Evolutionary conservation across 2,888 invertebrate genomes (phyloP), one percentile per base, ranked within the genome.

Genomic region (Drosophila paramelanica): DNA sequence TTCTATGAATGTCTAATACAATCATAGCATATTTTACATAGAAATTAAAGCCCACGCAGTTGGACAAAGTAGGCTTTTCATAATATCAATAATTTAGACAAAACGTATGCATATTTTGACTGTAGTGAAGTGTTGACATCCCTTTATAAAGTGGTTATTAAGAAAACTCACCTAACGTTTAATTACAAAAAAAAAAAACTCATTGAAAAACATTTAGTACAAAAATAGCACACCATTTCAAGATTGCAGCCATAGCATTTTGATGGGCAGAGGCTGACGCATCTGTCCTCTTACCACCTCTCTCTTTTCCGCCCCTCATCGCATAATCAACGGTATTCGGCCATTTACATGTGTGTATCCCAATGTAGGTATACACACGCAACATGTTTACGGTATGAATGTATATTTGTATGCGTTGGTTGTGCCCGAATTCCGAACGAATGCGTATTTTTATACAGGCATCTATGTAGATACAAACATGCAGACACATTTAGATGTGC

Each of bases 151-250:
- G 14, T 39, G 17, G 4, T 17, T 4, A 17, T 8, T 41, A 4
- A 41, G 3, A 10, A 10, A 17, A 17, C 4, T 8, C 23, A 20
- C 11, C 27, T 46, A 39, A 46, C 55, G 45, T 27, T 31, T 20
- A 50, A 13, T 43, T 20, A 3, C 10, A 31, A 43, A 45, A 60
- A 49, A 49, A 53, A 45, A 42, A 17, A 20, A n/a, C 23, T 39
- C 36, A 36, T 1, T 31, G n/a, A 66, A 46, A 60, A 61, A 47
- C 51, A 53, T 33, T 49, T 41, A 27, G 25, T 46, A 41, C 49
- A 36, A 58, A 77, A 77, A 77, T 77, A 74, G 55, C 67, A 60
- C n/a, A 51, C 33, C 41, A 59, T 67, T 50, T 67, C 39, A 51
- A 58, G 41, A 66, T 51, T 77, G 62, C 55, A 66, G 46, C 38